A percentile compares a stretch with the other conserved stretches of the same genome.
Conservation (phyloP, 2,888 invertebrate genomes). For the Teinopalpus imperialis region DNA sequence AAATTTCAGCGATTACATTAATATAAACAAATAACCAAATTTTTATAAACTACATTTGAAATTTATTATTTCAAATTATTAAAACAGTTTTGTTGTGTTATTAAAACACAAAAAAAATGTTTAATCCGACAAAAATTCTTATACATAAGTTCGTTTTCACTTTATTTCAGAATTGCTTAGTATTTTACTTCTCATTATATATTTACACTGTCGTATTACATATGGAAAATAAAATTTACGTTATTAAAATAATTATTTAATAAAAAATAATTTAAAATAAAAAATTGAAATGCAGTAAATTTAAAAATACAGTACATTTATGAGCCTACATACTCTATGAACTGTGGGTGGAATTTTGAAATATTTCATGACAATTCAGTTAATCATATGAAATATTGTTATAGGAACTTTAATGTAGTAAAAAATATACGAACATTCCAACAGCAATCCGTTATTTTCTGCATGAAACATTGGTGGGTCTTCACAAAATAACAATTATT, state of each 20-base stretch:
- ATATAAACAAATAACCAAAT: too few species aligned
- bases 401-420: conserved; percentile 22
- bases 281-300: conserved; percentile 18
- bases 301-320: neutral
- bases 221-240: neutral
- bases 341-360: neutral
- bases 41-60: too few species aligned
- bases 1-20: too few species aligned
- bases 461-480: conserved; percentile 23
- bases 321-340: neutral
- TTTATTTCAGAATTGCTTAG: too few species aligned
- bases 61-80: too few species aligned
- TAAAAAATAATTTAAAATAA: conserved; percentile 2
- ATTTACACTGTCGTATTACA: too few species aligned
- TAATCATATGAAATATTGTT: conserved; percentile 2
- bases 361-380: conserved; percentile 1
- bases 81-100: too few species aligned
- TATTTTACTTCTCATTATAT: conserved; percentile 3
- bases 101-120: too few species aligned
- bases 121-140: too few species aligned
- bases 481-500: conserved; percentile 2
- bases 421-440: conserved; percentile 4
- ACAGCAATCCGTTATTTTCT: conserved; percentile 4
- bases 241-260: neutral
- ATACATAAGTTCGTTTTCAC: too few species aligned